phyloP scores from a whole-genome alignment of 2,888 invertebrate species.

The Tachina fera region DNA sequence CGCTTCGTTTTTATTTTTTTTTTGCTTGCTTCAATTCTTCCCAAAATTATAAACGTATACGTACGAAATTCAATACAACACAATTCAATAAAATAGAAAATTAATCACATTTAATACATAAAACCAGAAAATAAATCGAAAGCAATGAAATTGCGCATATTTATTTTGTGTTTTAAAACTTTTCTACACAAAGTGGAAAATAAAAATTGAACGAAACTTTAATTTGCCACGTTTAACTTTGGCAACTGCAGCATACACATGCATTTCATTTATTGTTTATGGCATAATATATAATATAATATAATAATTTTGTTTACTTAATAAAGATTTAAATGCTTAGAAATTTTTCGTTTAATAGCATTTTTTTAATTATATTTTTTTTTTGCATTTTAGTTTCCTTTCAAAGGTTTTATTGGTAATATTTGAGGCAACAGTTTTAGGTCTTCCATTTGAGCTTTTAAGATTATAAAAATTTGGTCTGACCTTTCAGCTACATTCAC shows the following conservation, averaged over 20 bases:
- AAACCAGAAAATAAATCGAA: constrained; percentile 6
- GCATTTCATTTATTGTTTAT: neutral
- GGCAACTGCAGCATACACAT: constrained; percentile 8
- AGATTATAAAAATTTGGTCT: too few relatives aligned
- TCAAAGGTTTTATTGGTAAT: too few relatives aligned
- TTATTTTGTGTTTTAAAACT: neutral
- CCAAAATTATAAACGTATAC: neutral
- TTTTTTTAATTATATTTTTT: neutral
- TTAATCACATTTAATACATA: constrained; percentile 57
- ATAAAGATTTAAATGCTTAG: neutral
- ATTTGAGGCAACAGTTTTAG: too few relatives aligned
- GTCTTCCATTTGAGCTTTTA: too few relatives aligned
- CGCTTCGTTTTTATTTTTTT: neutral
- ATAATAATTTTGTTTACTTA: constrained; percentile 36
- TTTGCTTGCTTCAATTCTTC: neutral
- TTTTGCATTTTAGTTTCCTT: too few relatives aligned
- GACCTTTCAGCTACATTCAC: too few relatives aligned
- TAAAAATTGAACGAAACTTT: constrained; percentile 53
- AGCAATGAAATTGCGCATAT: constrained; percentile 10
- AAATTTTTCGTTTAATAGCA: neutral
- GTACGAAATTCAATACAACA: neutral
- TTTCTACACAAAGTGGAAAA: neutral
- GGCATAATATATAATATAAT: constrained; percentile 17
- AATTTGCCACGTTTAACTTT: constrained; percentile 46
- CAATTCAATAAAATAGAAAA: constrained; percentile 60